Base-by-base conservation (phyloP, 64 coral and sea anemone genomes). In the Anthopleura sola region DNA sequence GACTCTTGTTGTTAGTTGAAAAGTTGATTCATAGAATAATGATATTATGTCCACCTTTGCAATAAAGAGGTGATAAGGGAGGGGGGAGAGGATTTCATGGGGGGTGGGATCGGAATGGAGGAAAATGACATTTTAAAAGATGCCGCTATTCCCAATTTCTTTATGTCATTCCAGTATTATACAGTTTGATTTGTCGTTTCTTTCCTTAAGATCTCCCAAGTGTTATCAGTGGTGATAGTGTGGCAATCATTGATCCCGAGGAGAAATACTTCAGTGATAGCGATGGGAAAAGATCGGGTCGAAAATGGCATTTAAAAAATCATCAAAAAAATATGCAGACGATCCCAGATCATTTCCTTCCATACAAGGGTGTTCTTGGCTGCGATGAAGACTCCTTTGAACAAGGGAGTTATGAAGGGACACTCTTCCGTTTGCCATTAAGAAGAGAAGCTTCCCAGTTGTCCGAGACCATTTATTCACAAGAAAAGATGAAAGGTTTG, bases 381-480 rank as follows among this genome's bases (percentile, higher is more conserved):
- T 98, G 92, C 21, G 84, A 24, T 21, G 49, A 95, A 17, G 86
- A 89, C 3, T 21, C 40, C 2, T 98, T 92, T 24, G 29, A 11
- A 20, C 76, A 32, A 33, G 92, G 90, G 37, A 75, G 62, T 23
- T 98, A 94, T 49, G 66, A 85, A 6, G 96, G 92, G 21, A 98
- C 96, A 17, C 60, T 98, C 1, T 98, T 98, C 84, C 96, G 96
- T 20, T 98, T 98, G 37, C 96, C 96, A 1, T 82, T 98, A 36
- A 78, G 96, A 82, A 23, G 37, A 16, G 3, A 79, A 20, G 76
- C 89, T 1, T 98, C 96, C 15, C 49, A 94, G 54, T 37, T 98
- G n/a, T 98, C 96, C 23, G 69, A 89, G 2, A 98, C 89, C 0
- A 20, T 98, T 9, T 98, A 98, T 66, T 88, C 92, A 11, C 51